Evolutionary conservation across 2,113 vertebrate species (phyloP).

Genomic region (Leptosomus discolor): DNA sequence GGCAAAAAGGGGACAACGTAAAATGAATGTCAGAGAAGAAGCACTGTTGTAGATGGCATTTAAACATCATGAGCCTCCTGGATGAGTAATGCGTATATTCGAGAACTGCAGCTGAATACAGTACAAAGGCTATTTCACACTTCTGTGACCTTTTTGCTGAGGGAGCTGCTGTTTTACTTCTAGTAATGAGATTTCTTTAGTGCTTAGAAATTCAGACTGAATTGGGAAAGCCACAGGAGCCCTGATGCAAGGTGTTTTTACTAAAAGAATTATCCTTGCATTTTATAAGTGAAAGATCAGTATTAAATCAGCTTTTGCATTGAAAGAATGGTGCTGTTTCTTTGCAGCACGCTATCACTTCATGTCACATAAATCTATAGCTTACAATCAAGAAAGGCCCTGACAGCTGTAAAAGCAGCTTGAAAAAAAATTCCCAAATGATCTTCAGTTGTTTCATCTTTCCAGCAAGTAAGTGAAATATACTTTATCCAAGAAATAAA

Average conservation of each 20-base stretch:
- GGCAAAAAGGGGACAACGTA: background rate
- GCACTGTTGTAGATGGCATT: constrained; percentile 27
- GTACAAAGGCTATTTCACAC: constrained; percentile 23
- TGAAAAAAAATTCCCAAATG: background rate
- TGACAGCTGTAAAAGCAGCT: background rate
- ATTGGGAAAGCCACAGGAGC: background rate
- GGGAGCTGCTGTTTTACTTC: constrained; percentile 24
- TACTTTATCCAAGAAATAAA: background rate
- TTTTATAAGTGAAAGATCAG: background rate
- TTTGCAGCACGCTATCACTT: background rate
- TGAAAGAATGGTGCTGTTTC: background rate
- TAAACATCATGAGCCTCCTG: background rate
- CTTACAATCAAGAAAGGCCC: background rate
- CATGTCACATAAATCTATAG: background rate
- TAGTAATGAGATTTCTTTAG: constrained; percentile 24
- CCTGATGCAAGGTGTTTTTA: background rate
- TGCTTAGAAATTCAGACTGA: constrained; percentile 29
- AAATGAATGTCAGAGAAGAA: background rate
- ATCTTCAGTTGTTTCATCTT: background rate
- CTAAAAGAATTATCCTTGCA: background rate
- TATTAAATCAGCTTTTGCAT: background rate
- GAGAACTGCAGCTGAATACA: background rate
- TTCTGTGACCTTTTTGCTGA: background rate
- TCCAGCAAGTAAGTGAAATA: background rate
- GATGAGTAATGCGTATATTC: background rate